These are phyloP conservation scores for Danio jaintianensis DNA, from an alignment of 2,797 vertebrate species.

Conservation along the genomic window DNA sequence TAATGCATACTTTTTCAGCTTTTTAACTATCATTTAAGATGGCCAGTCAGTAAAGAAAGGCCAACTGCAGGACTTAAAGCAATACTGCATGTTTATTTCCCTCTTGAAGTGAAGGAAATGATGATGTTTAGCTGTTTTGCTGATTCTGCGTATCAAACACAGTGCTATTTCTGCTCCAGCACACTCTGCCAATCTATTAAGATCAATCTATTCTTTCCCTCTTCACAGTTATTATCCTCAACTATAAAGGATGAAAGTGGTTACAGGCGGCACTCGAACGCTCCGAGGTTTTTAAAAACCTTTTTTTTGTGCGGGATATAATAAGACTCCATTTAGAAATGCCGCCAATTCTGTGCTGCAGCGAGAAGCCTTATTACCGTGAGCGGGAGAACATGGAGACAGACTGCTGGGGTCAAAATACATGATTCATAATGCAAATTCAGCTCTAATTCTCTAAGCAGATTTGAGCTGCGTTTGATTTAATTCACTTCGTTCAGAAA, in stretches of 20 bases:
- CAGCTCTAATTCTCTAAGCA: conserved; percentile 31
- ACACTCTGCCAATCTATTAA: conserved; percentile 8
- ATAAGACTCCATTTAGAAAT: conserved; percentile 27
- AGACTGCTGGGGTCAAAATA: conserved; percentile 48
- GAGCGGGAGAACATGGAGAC: conserved; percentile 56
- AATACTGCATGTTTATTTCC: neutral
- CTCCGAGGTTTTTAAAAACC: conserved; percentile 20
- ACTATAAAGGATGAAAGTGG: conserved; percentile 19
- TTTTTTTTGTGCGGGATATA: conserved; percentile 31
- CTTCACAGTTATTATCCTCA: conserved; percentile 6
- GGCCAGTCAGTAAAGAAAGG: no score
- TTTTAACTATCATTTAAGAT: neutral
- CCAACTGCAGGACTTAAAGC: neutral
- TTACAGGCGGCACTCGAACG: neutral
- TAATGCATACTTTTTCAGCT: neutral
- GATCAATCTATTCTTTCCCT: conserved; percentile 14
- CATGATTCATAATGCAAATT: conserved; percentile 36
- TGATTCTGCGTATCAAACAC: neutral
- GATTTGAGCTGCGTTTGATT: conserved; percentile 15
- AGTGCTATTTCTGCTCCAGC: neutral
- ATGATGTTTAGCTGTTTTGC: neutral
- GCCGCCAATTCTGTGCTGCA: neutral
- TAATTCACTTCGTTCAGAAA: conserved; percentile 31
- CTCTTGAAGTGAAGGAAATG: neutral
- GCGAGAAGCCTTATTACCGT: conserved; percentile 49